Evolutionary conservation across 2,797 vertebrate genomes (phyloP), one percentile per base, ranked within the genome.

Genomic region (Aphelocoma californica): DNA sequence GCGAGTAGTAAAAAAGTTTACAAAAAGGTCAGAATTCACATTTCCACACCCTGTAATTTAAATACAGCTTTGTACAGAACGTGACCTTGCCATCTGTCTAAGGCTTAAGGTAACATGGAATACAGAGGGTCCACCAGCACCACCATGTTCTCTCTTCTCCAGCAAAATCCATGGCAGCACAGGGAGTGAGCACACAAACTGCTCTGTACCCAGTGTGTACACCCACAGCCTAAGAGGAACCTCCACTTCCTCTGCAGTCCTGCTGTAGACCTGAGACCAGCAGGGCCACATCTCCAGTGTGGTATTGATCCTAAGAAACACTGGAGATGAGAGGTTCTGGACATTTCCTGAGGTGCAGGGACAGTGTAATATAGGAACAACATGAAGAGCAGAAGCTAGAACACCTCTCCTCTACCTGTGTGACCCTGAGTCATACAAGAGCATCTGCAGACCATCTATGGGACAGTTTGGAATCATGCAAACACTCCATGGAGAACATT

Each of bases 1-100:
- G 34, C 10, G 81, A 94, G 91, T 74, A 90, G 88, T 70, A 96
- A 95, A 97, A 38, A 97, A 97, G 97, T 97, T 97, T 97, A 98
- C 88, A 53, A 87, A 98, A 92, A 95, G 90, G 93, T 92, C 92
- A 94, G 54, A 91, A 79, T 80, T 71, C 58, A 92, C 14, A 57
- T 69, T 90, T 95, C 73, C 61, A 85, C 8, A 24, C 71, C 42
- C 69, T 80, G 57, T 66, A 90, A 92, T 87, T 95, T 95, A 86
- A 92, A 96, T 87, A 86, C 21, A 58, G 40, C 58, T 83, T 72
- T 9, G 15, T 38, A 88, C 20, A 48, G 45, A 74, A 57, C n/a
- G 38, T 64, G 65, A 36, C 45, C 72, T 61, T 65, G 21, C 47
- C 73, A 14, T 65, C 36, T 80, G 40, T 32, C 48, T 82, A 28